Evolutionary conservation across 2,113 vertebrate species (phyloP).

Genomic region (Miniopterus natalensis): DNA sequence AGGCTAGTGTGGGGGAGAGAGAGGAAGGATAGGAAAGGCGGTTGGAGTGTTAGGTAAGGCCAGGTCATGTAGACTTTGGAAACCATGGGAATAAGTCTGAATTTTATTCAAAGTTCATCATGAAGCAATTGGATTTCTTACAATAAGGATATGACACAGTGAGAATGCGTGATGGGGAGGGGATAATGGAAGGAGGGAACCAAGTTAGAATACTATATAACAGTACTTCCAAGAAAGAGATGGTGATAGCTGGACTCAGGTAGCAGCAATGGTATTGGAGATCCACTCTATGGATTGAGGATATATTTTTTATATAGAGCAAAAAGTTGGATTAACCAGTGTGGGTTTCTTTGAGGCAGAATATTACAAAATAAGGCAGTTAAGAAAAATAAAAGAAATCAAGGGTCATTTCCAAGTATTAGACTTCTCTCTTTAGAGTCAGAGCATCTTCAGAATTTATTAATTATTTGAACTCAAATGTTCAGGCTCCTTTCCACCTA

Average conservation of each 20-base stretch:
- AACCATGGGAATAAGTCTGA: neutral
- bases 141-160: neutral
- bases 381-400: neutral
- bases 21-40: neutral
- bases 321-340: neutral
- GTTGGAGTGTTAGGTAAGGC: neutral
- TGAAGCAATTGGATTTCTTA: neutral
- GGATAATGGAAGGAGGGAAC: neutral
- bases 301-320: neutral
- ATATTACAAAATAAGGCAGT: neutral
- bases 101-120: constrained; percentile 5
- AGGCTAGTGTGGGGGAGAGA: neutral
- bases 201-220: neutral
- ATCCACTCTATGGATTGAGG: neutral
- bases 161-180: neutral
- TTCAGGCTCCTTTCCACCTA: neutral
- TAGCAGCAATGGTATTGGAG: neutral
- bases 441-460: neutral
- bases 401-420: neutral
- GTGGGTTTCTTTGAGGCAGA: neutral
- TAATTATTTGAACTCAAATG: neutral
- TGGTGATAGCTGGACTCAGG: neutral
- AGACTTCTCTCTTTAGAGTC: neutral
- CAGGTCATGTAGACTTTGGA: neutral
- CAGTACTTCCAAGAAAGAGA: neutral